Conservation (phyloP, 2,113 vertebrate genomes). For the Stegostoma tigrinum region DNA sequence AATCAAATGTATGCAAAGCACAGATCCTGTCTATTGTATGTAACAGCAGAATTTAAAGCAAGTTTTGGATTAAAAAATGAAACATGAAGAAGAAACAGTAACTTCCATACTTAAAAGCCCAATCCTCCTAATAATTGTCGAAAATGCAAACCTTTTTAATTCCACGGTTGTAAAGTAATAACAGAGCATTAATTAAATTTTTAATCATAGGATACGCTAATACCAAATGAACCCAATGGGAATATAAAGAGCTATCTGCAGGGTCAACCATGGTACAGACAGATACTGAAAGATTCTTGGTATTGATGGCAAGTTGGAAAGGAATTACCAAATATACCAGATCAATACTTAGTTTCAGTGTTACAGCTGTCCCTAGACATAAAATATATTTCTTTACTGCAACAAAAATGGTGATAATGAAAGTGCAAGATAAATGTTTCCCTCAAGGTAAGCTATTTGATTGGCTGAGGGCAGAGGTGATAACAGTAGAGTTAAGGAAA, state of each 20-base stretch:
- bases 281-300: constrained; percentile 69
- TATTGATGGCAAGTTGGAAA: constrained; percentile 90
- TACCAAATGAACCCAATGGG: constrained; percentile 91
- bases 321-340: constrained; percentile 96
- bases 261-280: constrained; percentile 89
- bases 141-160: background rate
- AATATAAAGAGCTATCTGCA: constrained; percentile 82
- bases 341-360: constrained; percentile 98
- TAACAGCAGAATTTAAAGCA: background rate
- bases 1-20: constrained; percentile 79
- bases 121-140: constrained; percentile 4
- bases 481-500: constrained; percentile 63
- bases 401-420: constrained; percentile 83
- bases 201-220: constrained; percentile 23
- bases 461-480: constrained; percentile 94
- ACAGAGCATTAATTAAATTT: constrained; percentile 31
- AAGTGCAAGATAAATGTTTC: constrained; percentile 82
- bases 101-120: background rate
- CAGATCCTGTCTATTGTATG: constrained; percentile 45
- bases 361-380: constrained; percentile 82
- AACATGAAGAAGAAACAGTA: background rate
- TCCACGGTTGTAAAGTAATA: constrained; percentile 3
- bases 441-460: constrained; percentile 97
- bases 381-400: constrained; percentile 90
- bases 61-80: background rate